Base-by-base conservation (phyloP, 1,140 invertebrate genomes). In the Philotrypesis tridentata region DNA sequence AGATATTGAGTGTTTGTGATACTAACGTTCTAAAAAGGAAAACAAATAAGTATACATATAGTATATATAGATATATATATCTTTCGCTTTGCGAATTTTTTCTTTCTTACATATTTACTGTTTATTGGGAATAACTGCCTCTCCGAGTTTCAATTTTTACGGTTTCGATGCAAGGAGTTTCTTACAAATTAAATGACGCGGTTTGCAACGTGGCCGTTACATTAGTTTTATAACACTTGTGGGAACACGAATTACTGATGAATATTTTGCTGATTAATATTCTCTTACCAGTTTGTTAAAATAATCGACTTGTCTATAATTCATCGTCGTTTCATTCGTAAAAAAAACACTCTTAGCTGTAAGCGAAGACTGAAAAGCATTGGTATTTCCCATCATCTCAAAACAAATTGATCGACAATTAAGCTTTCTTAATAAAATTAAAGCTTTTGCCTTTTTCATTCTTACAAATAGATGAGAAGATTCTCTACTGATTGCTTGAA, bases 1-100 rank as follows among this genome's bases (percentile, higher is more conserved):
- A 33, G 31, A 73, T 37, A 25, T 55, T 33, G 75, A 82, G 75
- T 82, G 74, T 82, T 82, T 82, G 81, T 82, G 81, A 82, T 82
- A 82, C 81, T 78, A 78, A 82, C 43, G 71, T 82, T 78, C 67
- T 82, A 82, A 71, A 73, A 65, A 31, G 55, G 23, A 78, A 77
- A 61, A 70, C 23, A 75, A 76, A 70, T 61, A 67, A 29, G 14
- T 73, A 61, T 70, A 60, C 40, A 79, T 79, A 33, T 37, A 79
- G 65, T 61, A 60, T 71, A 71, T 33, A 40, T 27, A 67, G 1
- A 70, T 73, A 67, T 43, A 72, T 72, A 72, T 63, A 74, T 74
- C 27, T 55, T 68, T 81, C 61, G 43, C 63, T 81, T 81, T 48
- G 60, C 63, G 74, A 75, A 75, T 70, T 68, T 27, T 74, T 73